Conservation (phyloP, 2,888 invertebrate genomes). For the Lepidochrysops patricia region DNA sequence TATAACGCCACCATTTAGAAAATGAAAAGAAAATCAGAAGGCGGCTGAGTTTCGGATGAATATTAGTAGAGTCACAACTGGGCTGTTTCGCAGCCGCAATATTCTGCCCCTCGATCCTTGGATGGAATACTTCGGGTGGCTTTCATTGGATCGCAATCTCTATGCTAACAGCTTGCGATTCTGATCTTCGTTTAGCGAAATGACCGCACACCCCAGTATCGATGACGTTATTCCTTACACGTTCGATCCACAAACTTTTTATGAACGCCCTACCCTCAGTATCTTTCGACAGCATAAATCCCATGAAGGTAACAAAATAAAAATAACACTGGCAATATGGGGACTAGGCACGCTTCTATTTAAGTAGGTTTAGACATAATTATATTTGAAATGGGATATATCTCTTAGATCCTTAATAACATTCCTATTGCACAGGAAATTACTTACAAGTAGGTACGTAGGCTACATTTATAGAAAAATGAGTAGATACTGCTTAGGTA, state of each 20-base stretch:
- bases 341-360: background rate
- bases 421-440: no score
- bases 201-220: slow-evolving; percentile 69
- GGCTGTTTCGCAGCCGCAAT: slow-evolving; percentile 66
- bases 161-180: slow-evolving; percentile 75
- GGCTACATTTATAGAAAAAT: no score
- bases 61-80: slow-evolving; percentile 57
- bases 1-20: slow-evolving; percentile 36
- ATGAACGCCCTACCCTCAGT: slow-evolving; percentile 56
- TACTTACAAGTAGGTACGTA: no score
- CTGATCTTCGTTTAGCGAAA: slow-evolving; percentile 75
- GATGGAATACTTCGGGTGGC: slow-evolving; percentile 68
- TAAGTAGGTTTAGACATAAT: background rate
- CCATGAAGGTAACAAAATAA: slow-evolving; percentile 15
- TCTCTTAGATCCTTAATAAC: no score
- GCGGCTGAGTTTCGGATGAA: slow-evolving; percentile 46
- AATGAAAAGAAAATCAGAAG: slow-evolving; percentile 54
- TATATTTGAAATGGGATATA: background rate
- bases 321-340: background rate
- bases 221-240: slow-evolving; percentile 71
- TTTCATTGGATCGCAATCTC: slow-evolving; percentile 73
- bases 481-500: no score
- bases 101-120: slow-evolving; percentile 64
- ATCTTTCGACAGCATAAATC: slow-evolving; percentile 46
- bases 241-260: slow-evolving; percentile 68